Evolutionary conservation across 1,140 invertebrate species (phyloP), one percentile per base, ranked within the genome.

Genomic region (Pseudomyrmex sp.): DNA sequence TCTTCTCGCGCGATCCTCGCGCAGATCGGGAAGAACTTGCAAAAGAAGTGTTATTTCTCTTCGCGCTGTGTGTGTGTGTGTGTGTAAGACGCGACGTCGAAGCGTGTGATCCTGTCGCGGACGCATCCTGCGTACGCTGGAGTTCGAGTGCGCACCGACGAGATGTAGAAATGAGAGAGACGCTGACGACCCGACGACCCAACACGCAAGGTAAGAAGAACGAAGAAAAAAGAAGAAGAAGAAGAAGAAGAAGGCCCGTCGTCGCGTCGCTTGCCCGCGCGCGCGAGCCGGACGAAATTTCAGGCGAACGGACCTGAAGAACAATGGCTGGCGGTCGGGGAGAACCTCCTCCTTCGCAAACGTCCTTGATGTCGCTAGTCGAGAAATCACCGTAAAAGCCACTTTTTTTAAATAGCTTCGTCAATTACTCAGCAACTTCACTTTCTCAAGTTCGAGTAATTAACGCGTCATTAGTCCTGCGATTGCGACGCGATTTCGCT

Each of bases 161-260:
- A 86, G 84, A 85, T 77, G 88, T 62, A 72, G 90, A 85, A 87
- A 94, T 94, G 94, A 93, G 91, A 92, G 92, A 93, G 83, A 90
- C 90, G 88, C 82, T 91, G 82, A 91, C 89, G 85, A 93, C 91
- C 75, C 89, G 93, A 82, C 90, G 94, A 85, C 93, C 94, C 73
- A 94, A 94, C 80, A 94, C 94, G 8, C 93, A 94, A 93, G 94
- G 94, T 94, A 85, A 89, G 75, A 10, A 46, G 50, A 46, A 5
- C 5, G 35, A 35, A 35, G 35, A 35, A 35, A 54, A 5, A 13
- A 20, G 12, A 59, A 59, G 7, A 59, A 8, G 44, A 35, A 65
- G 44, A 48, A 15, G 20, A 80, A 7, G 65, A 79, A 23, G 54
- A 48, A 10, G 10, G 59, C 20, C 63, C 15, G 44, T 13, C 48